A percentile compares a stretch with the other conserved stretches of the same genome.
Evolutionary conservation across 2,888 invertebrate genomes (phyloP).

Genomic region (Drosophila rellima): DNA sequence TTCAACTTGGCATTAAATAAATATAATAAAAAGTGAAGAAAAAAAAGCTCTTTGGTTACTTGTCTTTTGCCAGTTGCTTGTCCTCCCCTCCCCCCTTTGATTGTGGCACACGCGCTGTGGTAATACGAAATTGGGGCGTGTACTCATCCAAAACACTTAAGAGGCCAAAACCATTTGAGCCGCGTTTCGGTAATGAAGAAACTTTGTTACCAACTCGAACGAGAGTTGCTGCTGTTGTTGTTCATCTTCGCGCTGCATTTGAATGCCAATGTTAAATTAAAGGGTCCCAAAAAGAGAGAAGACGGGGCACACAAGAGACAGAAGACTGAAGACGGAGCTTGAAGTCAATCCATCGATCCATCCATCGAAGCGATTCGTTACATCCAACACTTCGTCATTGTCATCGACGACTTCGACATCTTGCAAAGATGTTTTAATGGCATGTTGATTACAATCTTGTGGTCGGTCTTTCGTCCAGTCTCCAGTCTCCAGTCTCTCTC

Average conservation of each 20-base stretch:
- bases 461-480: slow-evolving; percentile 53
- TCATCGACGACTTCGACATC: slow-evolving; percentile 78
- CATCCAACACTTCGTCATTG: slow-evolving; percentile 76
- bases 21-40: slow-evolving; percentile 16
- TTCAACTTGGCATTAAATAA: slow-evolving; percentile 39
- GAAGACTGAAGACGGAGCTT: slow-evolving; percentile 25
- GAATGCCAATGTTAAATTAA: slow-evolving; percentile 75
- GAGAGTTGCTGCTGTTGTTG: slow-evolving; percentile 41
- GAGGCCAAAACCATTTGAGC: slow-evolving; percentile 46
- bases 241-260: slow-evolving; percentile 74
- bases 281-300: slow-evolving; percentile 37
- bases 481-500: neutral
- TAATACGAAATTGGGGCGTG: slow-evolving; percentile 76
- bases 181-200: slow-evolving; percentile 69
- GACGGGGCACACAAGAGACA: slow-evolving; percentile 1
- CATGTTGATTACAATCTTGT: slow-evolving; percentile 83
- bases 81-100: neutral
- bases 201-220: slow-evolving; percentile 55
- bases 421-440: slow-evolving; percentile 82
- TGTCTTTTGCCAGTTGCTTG: slow-evolving; percentile 30
- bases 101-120: slow-evolving; percentile 65
- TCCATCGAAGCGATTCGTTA: slow-evolving; percentile 67
- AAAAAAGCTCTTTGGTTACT: slow-evolving; percentile 44
- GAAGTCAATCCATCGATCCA: slow-evolving; percentile 52
- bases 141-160: slow-evolving; percentile 82